Conservation (phyloP, 2,888 invertebrate species). For the Elegia similella region DNA sequence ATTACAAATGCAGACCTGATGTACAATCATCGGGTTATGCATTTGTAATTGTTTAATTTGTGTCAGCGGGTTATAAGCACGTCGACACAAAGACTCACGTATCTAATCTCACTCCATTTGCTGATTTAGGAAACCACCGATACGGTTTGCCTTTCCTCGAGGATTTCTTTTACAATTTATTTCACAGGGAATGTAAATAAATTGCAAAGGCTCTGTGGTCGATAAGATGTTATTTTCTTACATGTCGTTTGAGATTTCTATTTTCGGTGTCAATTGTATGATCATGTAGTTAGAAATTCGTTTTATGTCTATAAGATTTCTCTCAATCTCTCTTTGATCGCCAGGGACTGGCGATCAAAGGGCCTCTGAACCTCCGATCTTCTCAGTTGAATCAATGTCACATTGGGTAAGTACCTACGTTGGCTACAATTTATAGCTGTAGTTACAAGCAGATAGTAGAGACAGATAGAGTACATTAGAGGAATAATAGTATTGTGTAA, state of each 20-base stretch:
- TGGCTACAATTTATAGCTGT: not conserved
- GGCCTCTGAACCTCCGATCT: not conserved
- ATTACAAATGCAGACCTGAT: too few relatives aligned
- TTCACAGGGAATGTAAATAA: constrained; percentile 17
- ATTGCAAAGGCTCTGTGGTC: not conserved
- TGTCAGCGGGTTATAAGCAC: constrained; percentile 19
- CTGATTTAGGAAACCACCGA: constrained; percentile 26
- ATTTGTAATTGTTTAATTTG: not conserved
- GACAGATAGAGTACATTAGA: too few relatives aligned
- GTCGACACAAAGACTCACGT: constrained; percentile 32
- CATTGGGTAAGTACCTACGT: not conserved
- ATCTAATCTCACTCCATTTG: constrained; percentile 34
- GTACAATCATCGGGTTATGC: too few relatives aligned
- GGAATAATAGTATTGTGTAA: too few relatives aligned
- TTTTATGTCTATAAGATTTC: not conserved
- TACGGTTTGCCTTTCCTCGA: constrained; percentile 20
- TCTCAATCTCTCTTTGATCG: not conserved
- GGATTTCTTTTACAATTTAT: constrained; percentile 26
- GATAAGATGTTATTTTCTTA: not conserved
- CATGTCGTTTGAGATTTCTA: not conserved
- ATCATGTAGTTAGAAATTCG: not conserved
- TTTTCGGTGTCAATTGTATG: not conserved
- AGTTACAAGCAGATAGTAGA: too few relatives aligned
- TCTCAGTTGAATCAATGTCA: not conserved
- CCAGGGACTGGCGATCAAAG: not conserved